phyloP scores from a whole-genome alignment of 2,888 invertebrate genomes.

The Yponomeuta plumbellus region DNA sequence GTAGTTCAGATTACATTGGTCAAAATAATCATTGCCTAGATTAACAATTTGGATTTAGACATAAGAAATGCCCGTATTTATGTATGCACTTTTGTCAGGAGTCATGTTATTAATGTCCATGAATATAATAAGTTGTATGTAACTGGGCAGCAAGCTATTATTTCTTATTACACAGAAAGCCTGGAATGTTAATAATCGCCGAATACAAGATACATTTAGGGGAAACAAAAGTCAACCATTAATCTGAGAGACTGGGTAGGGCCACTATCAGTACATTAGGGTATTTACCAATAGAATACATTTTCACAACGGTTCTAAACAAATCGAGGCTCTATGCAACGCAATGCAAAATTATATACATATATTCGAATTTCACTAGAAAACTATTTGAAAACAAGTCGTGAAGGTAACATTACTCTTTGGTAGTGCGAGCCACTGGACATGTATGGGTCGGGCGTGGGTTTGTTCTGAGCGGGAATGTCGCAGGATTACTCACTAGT shows the following conservation, averaged over 20 bases:
- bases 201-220: conserved; percentile 21
- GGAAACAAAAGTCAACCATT: conserved; percentile 19
- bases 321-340: conserved; percentile 52
- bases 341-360: conserved; percentile 61
- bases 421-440: conserved; percentile 67
- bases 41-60: conserved; percentile 44
- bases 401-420: conserved; percentile 74
- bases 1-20: conserved; percentile 71
- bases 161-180: conserved; percentile 43
- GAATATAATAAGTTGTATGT: conserved; percentile 6
- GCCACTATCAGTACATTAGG: conserved; percentile 25
- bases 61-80: conserved; percentile 23
- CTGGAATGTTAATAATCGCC: conserved; percentile 53
- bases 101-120: conserved; percentile 13
- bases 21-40: conserved; percentile 66
- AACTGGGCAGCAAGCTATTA: conserved; percentile 13
- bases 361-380: conserved; percentile 53
- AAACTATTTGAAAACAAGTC: conserved; percentile 57
- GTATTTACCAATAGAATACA: conserved; percentile 14
- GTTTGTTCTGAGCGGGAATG: conserved; percentile 44
- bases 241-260: conserved; percentile 13
- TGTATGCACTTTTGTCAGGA: conserved; percentile 23
- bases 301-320: conserved; percentile 15
- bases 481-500: conserved; percentile 48
- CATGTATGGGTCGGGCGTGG: conserved; percentile 27